A percentile compares a stretch with the other conserved stretches of the same genome.
Evolutionary conservation across 2,113 vertebrate species (phyloP).

Genomic region (Fregetta grallaria): DNA sequence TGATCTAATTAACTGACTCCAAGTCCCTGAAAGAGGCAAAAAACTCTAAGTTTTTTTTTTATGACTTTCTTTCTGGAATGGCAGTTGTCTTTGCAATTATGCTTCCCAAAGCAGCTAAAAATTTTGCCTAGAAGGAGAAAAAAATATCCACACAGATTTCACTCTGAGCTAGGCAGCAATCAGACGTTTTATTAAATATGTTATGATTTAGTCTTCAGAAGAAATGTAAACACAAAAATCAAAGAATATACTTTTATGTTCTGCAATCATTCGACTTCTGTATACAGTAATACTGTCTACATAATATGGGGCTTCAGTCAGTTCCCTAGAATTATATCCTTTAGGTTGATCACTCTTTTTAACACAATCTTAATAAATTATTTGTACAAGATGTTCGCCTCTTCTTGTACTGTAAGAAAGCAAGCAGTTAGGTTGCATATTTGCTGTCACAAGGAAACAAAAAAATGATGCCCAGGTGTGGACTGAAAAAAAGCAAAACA

Average conservation of each 20-base stretch:
- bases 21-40: neutral
- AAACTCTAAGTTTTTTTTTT: neutral
- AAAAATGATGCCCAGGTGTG: neutral
- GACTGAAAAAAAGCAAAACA: neutral
- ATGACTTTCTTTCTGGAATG: neutral
- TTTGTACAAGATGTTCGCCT: neutral
- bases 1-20: conserved; percentile 38
- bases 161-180: neutral
- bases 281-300: neutral
- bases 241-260: neutral
- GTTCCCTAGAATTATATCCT: neutral
- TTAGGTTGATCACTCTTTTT: neutral
- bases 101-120: neutral
- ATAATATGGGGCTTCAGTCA: neutral
- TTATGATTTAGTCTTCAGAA: neutral
- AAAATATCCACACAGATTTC: neutral
- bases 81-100: neutral
- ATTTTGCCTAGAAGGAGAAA: neutral
- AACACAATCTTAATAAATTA: neutral
- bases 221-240: neutral
- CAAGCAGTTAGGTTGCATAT: neutral
- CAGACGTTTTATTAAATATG: neutral
- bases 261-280: neutral
- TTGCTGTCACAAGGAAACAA: neutral
- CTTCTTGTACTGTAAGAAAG: neutral